A percentile compares a stretch with the other conserved stretches of the same genome.
Evolutionary conservation across 2,113 vertebrate species (phyloP).

Genomic region (Puffinus mauretanicus): DNA sequence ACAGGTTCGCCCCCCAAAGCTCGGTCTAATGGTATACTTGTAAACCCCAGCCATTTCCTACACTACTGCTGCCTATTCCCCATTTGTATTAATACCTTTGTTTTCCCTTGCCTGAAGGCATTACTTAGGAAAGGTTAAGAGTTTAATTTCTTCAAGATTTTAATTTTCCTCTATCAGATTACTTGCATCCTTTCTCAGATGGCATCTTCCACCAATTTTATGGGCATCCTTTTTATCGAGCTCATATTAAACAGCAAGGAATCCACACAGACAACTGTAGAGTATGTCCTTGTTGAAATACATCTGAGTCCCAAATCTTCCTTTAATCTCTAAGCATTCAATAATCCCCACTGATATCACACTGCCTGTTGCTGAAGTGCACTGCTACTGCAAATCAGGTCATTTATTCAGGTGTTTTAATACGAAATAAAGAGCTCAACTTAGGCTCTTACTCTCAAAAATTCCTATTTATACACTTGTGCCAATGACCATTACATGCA

Average conservation of each 20-base stretch:
- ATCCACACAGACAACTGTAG: not conserved
- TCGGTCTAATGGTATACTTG: not conserved
- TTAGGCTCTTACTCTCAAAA: not conserved
- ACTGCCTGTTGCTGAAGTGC: not conserved
- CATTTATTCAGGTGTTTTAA: not conserved
- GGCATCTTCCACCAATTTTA: not conserved
- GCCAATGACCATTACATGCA: not conserved
- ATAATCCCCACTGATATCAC: not conserved
- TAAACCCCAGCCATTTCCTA: not conserved
- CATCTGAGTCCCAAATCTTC: not conserved
- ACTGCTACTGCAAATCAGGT: not conserved
- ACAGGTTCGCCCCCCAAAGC: not conserved
- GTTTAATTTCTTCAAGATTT: not conserved
- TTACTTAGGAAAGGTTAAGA: not conserved
- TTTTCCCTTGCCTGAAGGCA: not conserved
- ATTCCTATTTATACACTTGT: not conserved
- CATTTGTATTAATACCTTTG: not conserved
- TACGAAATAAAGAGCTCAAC: not conserved
- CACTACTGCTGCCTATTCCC: not conserved
- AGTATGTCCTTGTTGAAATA: not conserved
- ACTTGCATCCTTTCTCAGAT: not conserved
- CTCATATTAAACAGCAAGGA: not conserved
- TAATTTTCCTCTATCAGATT: not conserved
- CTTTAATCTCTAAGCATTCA: not conserved
- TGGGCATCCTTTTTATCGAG: not conserved